Conservation (phyloP, 1,140 invertebrate species). For the Tetragnatha versicolor region DNA sequence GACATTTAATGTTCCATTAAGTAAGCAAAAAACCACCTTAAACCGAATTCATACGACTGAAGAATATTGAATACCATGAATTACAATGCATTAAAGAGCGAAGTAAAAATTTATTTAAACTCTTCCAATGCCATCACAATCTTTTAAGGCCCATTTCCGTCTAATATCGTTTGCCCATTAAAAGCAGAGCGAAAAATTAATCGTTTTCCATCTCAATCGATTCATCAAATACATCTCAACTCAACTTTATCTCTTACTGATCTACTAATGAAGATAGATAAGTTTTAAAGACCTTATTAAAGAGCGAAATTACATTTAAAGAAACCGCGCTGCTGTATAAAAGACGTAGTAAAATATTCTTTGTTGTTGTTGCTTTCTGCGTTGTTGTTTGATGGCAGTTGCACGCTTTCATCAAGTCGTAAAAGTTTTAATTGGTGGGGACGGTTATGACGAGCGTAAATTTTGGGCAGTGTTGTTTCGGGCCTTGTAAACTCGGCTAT, state of each 20-base stretch:
- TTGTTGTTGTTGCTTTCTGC: neutral
- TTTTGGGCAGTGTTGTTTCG: neutral
- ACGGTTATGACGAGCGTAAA: constrained; percentile 13
- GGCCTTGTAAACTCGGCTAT: neutral
- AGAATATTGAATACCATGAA: too few species aligned
- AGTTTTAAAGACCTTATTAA: constrained; percentile 30
- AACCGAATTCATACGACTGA: neutral
- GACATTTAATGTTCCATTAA: too few species aligned
- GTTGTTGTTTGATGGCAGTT: constrained; percentile 4
- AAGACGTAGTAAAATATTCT: neutral
- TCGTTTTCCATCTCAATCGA: too few species aligned
- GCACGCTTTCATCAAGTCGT: neutral
- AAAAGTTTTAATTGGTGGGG: constrained; percentile 22
- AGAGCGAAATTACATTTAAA: constrained; percentile 2
- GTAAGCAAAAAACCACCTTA: too few species aligned
- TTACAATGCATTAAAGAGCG: too few species aligned
- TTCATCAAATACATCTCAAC: too few species aligned
- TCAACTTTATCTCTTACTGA: neutral
- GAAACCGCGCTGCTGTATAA: neutral
- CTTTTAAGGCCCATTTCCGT: neutral
- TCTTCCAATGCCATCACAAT: neutral
- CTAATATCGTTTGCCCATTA: constrained; percentile 1
- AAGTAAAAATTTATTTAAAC: neutral
- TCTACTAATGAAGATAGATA: constrained; percentile 29
- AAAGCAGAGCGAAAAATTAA: neutral